Evolutionary conservation across 2,113 vertebrate species (phyloP), one percentile per base, ranked within the genome.

Genomic region (Columba janthina): DNA sequence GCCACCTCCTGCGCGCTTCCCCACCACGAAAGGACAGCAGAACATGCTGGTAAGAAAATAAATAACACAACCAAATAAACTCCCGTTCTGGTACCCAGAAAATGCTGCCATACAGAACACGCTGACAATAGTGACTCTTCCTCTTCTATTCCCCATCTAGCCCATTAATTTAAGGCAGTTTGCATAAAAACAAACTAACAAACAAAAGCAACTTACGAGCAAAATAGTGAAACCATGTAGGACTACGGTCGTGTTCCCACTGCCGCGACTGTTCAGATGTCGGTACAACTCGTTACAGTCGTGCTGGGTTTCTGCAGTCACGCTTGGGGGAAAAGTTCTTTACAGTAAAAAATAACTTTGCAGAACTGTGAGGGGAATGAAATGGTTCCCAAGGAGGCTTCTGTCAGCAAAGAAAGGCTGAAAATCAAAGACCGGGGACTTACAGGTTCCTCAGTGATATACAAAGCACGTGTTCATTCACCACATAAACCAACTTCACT

Each of bases 391-490:
- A 40, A 12, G n/a, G 44, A 93, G n/a, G 40, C 15, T 22, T 34
- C 32, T 70, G 42, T n/a, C 57, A 83, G 57, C 44, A 88, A 83
- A 69, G 53, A 19, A 48, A 18, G 46, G 50, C 2, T 57, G 56
- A 77, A 44, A 82, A 22, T 13, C 48, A 18, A 48, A 58, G 19
- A 32, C 17, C 15, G 11, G 36, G 58, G 25, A 32, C 17, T 26
- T 24, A 3, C 3, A 66, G 58, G 15, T 42, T 90, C 58, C 42
- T 21, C 42, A 69, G 38, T 36, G 69, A 44, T 12, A 69, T 9
- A 38, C 28, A 2, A 2, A 84, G 34, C n/a, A 34, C 29, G 32
- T 0, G 2, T 51, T 66, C 0, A 2, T 51, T 66, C 73, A 22
- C 60, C 46, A 28, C 65, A 67, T 22, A 38, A 64, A 78, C 22